Evolutionary conservation across 2,888 invertebrate species (phyloP).

Genomic region (Agriopis marginaria): DNA sequence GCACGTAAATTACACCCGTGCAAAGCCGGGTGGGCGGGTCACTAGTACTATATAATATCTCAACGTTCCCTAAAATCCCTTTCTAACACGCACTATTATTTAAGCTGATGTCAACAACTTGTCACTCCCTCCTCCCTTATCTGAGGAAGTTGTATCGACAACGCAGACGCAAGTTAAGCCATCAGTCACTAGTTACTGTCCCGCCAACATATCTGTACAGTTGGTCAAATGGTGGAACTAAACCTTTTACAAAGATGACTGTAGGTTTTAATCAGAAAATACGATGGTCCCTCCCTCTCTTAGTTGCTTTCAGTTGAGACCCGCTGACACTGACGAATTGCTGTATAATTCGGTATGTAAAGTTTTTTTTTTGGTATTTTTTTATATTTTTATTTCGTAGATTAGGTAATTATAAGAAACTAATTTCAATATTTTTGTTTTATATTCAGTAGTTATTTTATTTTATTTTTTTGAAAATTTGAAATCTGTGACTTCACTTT

Average conservation of each 20-base stretch:
- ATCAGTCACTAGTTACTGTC: conserved; percentile 3
- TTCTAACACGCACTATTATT: not conserved
- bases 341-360: too few species aligned
- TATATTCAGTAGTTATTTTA: too few species aligned
- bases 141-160: conserved; percentile 5
- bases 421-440: too few species aligned
- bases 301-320: not conserved
- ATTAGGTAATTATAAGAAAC: too few species aligned
- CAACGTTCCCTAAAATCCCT: not conserved
- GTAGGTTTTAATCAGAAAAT: not conserved
- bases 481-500: too few species aligned
- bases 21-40: too few species aligned
- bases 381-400: too few species aligned
- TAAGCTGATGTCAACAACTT: conserved; percentile 3
- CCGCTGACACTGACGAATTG: conserved; percentile 2
- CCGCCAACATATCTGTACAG: not conserved
- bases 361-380: too few species aligned
- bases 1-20: too few species aligned
- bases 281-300: not conserved
- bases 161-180: conserved; percentile 11
- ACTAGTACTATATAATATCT: too few species aligned
- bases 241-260: too few species aligned
- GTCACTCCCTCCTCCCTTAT: not conserved
- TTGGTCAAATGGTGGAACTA: not conserved
- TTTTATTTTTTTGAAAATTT: too few species aligned